Base-by-base conservation (phyloP, 2,888 invertebrate genomes). In the Masnerella sp. region DNA sequence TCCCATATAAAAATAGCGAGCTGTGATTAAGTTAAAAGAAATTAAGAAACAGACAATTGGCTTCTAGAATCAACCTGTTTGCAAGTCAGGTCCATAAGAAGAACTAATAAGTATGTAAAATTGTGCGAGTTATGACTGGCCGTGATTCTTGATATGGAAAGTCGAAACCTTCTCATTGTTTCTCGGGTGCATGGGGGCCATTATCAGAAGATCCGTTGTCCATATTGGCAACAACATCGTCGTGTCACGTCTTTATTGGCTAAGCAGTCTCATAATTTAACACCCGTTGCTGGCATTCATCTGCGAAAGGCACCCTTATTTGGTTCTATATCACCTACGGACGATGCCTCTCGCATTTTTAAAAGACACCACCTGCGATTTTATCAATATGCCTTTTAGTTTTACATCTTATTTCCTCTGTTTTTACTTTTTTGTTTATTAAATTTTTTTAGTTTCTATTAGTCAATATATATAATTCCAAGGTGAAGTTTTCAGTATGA, bases 271-370 rank as follows among this genome's bases (percentile, higher is more conserved):
- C 75, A 78, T 65, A 64, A 64, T 59, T 71, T 65, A 58, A 38
- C 52, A 71, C 58, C 40, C 61, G 40, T 74, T 77, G 75, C 52
- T 69, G 58, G 58, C 62, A 78, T 74, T 83, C 81, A 82, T 83
- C 82, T 83, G 81, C 79, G 68, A 78, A 67, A 70, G 64, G 69
- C 59, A 59, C 59, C 85, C 83, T 82, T 84, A 84, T 85, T 85
- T 82, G 85, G 85, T 58, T 52, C 77, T 77, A 78, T 54, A 76
- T 82, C 81, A 82, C 81, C 82, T 80, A 80, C 79, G 69, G 77
- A 76, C 83, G 80, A 84, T 83, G 84, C 83, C 79, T 80, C 75
- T 77, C 73, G 84, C 84, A 83, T 85, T 81, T 79, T 77, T 82
- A 84, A 83, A 52, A 52, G 42, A 42, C 38, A 14, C 22, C 12